These are phyloP conservation scores for Hycleus cichorii DNA, from an alignment of 1,140 invertebrate species.

Conservation along the genomic window DNA sequence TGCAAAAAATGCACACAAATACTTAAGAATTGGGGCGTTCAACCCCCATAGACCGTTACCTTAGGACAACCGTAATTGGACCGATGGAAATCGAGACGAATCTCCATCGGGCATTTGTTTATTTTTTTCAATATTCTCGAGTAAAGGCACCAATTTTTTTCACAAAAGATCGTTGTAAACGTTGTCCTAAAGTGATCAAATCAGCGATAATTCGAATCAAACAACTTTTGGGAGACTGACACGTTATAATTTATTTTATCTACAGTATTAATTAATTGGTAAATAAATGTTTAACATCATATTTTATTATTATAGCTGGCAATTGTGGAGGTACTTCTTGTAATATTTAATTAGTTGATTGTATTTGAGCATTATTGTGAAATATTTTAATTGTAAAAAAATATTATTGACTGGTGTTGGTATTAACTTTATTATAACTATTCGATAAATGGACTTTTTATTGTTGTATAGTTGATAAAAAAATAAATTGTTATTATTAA, in stretches of 20 bases:
- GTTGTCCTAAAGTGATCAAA: conserved; percentile 6
- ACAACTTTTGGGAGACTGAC: neutral
- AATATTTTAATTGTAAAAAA: conserved; percentile 22
- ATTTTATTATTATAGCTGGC: neutral
- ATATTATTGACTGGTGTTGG: neutral
- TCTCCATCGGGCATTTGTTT: too few species aligned
- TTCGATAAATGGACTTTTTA: conserved; percentile 11
- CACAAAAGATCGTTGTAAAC: neutral
- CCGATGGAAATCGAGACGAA: too few species aligned
- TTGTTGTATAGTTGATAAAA: conserved; percentile 28
- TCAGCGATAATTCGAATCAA: neutral
- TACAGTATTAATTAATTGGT: conserved; percentile 19
- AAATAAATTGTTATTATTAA: conserved; percentile 25
- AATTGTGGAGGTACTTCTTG: conserved; percentile 15
- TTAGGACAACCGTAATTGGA: too few species aligned
- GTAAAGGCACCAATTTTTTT: too few species aligned
- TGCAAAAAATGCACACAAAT: conserved; percentile 1
- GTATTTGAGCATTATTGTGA: conserved; percentile 23
- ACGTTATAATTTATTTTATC: neutral
- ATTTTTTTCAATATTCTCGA: too few species aligned
- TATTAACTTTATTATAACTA: conserved; percentile 15
- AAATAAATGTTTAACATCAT: conserved; percentile 37
- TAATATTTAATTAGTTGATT: conserved; percentile 10
- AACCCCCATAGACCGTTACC: neutral
- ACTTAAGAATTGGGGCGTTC: conserved; percentile 5